Conservation (phyloP, 2,888 invertebrate species). For the Andrena chrysosceles region DNA sequence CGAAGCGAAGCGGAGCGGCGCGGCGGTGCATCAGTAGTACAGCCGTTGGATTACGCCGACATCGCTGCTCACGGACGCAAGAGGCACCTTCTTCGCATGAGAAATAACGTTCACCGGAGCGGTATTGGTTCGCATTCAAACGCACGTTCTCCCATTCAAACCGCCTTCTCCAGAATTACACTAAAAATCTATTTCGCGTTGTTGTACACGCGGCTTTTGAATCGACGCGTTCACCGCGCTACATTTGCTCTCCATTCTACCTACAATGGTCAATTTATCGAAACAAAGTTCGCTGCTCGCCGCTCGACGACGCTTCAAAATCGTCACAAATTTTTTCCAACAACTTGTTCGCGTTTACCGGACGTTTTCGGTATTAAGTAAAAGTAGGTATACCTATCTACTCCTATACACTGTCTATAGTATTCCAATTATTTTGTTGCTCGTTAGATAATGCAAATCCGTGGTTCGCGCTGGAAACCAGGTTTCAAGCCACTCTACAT, state of each 20-base stretch:
- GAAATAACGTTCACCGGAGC: neutral
- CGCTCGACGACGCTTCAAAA: too few relatives aligned
- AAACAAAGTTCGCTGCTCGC: constrained; percentile 12
- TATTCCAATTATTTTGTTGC: constrained; percentile 2
- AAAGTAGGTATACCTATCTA: neutral
- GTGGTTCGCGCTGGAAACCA: neutral
- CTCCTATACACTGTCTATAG: neutral
- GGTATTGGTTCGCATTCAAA: too few relatives aligned
- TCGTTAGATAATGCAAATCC: constrained; percentile 16
- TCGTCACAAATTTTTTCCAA: neutral
- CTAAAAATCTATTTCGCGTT: constrained; percentile 6
- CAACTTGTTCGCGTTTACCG: neutral
- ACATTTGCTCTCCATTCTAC: neutral
- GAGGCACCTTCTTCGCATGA: neutral
- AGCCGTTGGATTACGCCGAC: neutral
- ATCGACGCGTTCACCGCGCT: neutral
- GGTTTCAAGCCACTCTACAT: constrained; percentile 7
- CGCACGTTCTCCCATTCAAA: neutral
- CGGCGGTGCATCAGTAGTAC: neutral
- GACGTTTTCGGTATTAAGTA: constrained; percentile 2
- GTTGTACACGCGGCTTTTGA: neutral
- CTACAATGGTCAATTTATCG: constrained; percentile 9
- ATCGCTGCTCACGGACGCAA: too few relatives aligned
- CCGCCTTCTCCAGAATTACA: neutral
- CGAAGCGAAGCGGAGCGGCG: neutral